phyloP scores from a whole-genome alignment of 2,888 invertebrate genomes.

The Embidobia sp. region DNA sequence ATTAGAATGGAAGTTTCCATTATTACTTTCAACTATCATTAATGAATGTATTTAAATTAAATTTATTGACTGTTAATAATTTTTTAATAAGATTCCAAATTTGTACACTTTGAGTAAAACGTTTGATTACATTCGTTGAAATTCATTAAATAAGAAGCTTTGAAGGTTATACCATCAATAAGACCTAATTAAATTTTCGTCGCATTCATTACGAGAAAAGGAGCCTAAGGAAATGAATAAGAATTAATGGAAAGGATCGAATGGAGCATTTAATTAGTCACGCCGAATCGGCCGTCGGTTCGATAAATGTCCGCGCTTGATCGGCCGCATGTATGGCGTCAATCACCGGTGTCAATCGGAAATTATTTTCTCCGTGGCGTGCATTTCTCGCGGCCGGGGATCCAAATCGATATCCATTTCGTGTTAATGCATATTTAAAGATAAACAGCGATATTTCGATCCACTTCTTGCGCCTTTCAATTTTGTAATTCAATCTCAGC shows the following conservation, averaged over 20 bases:
- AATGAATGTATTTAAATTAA: too few relatives aligned
- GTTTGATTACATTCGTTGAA: too few relatives aligned
- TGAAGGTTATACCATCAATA: too few relatives aligned
- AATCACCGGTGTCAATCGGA: slow-evolving; percentile 38
- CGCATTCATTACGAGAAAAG: not conserved
- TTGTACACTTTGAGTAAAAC: too few relatives aligned
- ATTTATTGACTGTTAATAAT: too few relatives aligned
- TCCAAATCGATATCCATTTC: slow-evolving; percentile 16
- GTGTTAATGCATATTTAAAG: slow-evolving; percentile 37
- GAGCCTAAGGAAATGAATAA: not conserved
- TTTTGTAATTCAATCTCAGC: slow-evolving; percentile 48
- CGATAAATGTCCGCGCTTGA: slow-evolving; percentile 36
- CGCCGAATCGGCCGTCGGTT: slow-evolving; percentile 11
- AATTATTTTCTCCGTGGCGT: slow-evolving; percentile 28
- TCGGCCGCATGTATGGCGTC: slow-evolving; percentile 19
- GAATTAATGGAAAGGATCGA: slow-evolving; percentile 6
- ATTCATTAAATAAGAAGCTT: too few relatives aligned
- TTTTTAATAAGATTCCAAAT: too few relatives aligned
- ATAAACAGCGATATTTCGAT: slow-evolving; percentile 22
- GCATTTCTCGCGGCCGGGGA: slow-evolving; percentile 14
- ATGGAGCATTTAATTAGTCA: slow-evolving; percentile 32
- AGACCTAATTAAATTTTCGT: not conserved
- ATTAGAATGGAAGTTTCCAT: too few relatives aligned
- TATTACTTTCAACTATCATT: too few relatives aligned
- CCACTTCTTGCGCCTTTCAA: slow-evolving; percentile 28